A percentile compares a stretch with the other conserved stretches of the same genome.
Evolutionary conservation across 2,888 invertebrate species (phyloP).

Genomic region (Choreutis nemorana): DNA sequence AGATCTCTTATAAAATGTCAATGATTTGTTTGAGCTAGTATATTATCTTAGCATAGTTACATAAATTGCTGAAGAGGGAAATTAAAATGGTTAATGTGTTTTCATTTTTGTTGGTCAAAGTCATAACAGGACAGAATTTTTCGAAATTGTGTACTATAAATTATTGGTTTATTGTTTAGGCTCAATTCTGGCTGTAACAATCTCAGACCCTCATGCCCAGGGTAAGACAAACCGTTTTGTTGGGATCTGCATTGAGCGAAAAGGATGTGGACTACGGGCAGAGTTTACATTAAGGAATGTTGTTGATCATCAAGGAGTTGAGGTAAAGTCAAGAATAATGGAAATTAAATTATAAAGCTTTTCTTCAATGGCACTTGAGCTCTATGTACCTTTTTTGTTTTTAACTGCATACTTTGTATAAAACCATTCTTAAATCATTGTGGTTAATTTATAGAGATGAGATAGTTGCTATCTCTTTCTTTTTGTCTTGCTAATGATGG

Average conservation of each 20-base stretch:
- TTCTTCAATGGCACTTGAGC: too few species aligned
- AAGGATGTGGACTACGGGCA: constrained; percentile 83
- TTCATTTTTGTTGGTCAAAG: background rate
- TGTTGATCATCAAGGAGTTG: constrained; percentile 85
- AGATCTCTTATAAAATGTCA: too few species aligned
- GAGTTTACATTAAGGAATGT: constrained; percentile 91
- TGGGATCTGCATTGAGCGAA: constrained; percentile 92
- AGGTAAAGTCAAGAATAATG: too few species aligned
- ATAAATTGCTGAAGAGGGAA: too few species aligned
- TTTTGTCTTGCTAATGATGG: too few species aligned
- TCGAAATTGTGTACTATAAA: too few species aligned
- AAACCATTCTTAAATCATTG: background rate
- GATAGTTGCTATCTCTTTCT: too few species aligned
- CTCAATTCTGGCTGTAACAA: constrained; percentile 86
- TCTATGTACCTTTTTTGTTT: background rate
- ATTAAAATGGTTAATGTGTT: background rate
- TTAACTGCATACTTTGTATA: background rate
- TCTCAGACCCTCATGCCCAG: constrained; percentile 85
- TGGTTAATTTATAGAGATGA: background rate
- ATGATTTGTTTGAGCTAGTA: too few species aligned
- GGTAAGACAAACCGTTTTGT: constrained; percentile 85
- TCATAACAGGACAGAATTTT: too few species aligned
- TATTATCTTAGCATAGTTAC: too few species aligned
- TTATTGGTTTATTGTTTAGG: constrained; percentile 67
- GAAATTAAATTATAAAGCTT: too few species aligned